Percentiles rank a stretch among this genome's conserved stretches.
phyloP scores from a whole-genome alignment of 2,888 invertebrate genomes.

The Erynnis tages region DNA sequence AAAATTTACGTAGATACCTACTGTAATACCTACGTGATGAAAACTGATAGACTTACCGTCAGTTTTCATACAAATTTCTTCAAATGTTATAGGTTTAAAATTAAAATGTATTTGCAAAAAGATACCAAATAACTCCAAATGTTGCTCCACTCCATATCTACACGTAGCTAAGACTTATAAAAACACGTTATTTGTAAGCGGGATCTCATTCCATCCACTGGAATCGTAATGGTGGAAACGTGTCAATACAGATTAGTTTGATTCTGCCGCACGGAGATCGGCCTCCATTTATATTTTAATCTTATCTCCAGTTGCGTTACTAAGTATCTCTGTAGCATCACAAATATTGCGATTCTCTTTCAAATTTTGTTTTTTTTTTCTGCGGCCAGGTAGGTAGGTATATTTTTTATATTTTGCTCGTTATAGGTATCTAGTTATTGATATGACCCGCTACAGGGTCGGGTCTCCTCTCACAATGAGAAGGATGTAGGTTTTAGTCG shows the following conservation, averaged over 20 bases:
- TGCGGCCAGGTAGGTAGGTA: not conserved
- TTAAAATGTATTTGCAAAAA: not conserved
- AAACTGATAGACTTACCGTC: no score
- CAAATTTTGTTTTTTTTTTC: conserved; percentile 4
- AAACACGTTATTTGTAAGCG: conserved; percentile 57
- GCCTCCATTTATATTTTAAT: conserved; percentile 35
- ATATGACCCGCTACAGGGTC: no score
- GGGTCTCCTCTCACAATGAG: no score
- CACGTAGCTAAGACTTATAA: conserved; percentile 43
- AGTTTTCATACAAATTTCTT: not conserved
- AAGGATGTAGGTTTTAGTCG: no score
- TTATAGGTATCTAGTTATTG: not conserved
- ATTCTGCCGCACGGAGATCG: conserved; percentile 43
- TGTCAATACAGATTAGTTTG: conserved; percentile 73
- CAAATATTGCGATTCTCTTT: conserved; percentile 24
- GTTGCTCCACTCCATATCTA: conserved; percentile 32
- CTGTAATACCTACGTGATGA: no score
- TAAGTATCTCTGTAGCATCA: conserved; percentile 26
- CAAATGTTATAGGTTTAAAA: not conserved
- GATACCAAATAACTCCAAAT: conserved; percentile 2
- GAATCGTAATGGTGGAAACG: conserved; percentile 76
- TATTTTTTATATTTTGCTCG: not conserved
- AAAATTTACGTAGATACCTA: no score
- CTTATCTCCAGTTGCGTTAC: conserved; percentile 27
- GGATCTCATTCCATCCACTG: conserved; percentile 61